Conservation (phyloP, 2,888 invertebrate genomes). For the Synergus japonicus region DNA sequence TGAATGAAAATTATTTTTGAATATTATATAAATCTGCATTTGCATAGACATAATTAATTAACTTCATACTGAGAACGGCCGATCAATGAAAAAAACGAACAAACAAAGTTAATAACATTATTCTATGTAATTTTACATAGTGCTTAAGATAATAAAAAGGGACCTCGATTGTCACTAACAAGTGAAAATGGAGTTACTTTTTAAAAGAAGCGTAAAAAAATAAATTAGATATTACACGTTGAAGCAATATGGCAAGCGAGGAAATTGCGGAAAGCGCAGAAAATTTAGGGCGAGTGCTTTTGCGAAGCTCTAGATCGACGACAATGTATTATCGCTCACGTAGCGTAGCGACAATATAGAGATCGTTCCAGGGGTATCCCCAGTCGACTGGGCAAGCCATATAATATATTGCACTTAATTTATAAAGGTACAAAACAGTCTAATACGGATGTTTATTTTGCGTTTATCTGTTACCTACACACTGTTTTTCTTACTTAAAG, state of each 20-base stretch:
- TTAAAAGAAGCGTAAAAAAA: not conserved
- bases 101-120: too few relatives aligned
- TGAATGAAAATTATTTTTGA: too few relatives aligned
- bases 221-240: not conserved
- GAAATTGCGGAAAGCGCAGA: not conserved
- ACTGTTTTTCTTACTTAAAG: not conserved
- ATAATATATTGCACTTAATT: not conserved
- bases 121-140: too few relatives aligned
- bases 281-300: constrained; percentile 7
- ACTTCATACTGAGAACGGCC: too few relatives aligned
- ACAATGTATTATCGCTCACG: constrained; percentile 16
- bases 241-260: not conserved
- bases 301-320: constrained; percentile 10
- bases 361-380: not conserved
- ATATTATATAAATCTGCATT: too few relatives aligned
- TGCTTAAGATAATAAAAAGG: too few relatives aligned
- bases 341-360: not conserved
- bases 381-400: not conserved
- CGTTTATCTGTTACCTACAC: not conserved
- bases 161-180: too few relatives aligned
- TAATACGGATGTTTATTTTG: not conserved
- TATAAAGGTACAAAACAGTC: not conserved
- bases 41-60: too few relatives aligned
- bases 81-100: too few relatives aligned
- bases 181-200: not conserved